These are phyloP conservation scores for Oplegnathus fasciatus DNA, from an alignment of 2,113 vertebrate species.

Conservation along the genomic window DNA sequence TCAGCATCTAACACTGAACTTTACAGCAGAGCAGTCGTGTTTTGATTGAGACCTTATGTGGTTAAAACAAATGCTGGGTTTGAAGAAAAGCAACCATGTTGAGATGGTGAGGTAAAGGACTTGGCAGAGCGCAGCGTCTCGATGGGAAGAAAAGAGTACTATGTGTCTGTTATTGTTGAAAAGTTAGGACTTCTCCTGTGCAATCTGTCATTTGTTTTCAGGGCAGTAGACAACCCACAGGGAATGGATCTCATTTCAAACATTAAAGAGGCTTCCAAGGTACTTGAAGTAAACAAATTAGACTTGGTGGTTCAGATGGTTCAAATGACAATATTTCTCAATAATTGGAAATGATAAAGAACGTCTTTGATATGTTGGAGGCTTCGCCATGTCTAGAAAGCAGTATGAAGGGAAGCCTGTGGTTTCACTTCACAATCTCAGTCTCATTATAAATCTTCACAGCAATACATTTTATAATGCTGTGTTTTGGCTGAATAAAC, in stretches of 20 bases:
- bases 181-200: constrained; percentile 54
- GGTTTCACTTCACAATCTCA: constrained; percentile 56
- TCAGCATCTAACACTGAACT: constrained; percentile 22
- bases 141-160: constrained; percentile 13
- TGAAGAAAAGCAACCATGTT: constrained; percentile 28
- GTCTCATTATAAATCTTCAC: constrained; percentile 81
- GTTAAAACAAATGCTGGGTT: constrained; percentile 31
- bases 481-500: constrained; percentile 83
- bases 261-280: constrained; percentile 59
- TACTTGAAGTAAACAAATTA: constrained; percentile 77
- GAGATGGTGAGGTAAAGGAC: constrained; percentile 24
- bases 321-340: constrained; percentile 74
- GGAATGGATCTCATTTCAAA: constrained; percentile 56
- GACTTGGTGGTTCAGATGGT: constrained; percentile 66
- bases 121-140: constrained; percentile 36
- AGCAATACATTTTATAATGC: constrained; percentile 71
- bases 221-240: constrained; percentile 37
- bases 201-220: constrained; percentile 62
- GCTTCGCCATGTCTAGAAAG: constrained; percentile 59
- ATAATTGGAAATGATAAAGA: constrained; percentile 76
- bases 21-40: constrained; percentile 16
- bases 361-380: constrained; percentile 70
- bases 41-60: constrained; percentile 41
- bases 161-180: constrained; percentile 54
- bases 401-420: constrained; percentile 54